A percentile compares a stretch with the other conserved stretches of the same genome.
These are phyloP conservation scores for Loris lydekkerianus DNA, from an alignment of 2,797 vertebrate species.

Conservation along the genomic window DNA sequence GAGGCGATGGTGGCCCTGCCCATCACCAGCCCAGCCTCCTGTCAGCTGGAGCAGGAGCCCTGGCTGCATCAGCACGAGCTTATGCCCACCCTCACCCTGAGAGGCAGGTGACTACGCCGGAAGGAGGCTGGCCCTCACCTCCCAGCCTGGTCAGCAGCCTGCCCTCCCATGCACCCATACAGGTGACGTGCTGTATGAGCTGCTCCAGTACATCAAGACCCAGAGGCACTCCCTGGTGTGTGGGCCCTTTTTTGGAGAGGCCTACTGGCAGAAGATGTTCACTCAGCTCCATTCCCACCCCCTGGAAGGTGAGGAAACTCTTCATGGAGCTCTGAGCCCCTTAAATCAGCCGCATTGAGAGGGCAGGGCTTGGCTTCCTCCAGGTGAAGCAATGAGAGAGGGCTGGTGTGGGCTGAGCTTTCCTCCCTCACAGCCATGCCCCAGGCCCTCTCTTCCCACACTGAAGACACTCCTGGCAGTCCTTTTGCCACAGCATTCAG, in stretches of 20 bases:
- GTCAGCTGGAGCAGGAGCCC: background rate
- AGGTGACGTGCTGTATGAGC: slow-evolving; percentile 97
- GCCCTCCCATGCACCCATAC: background rate
- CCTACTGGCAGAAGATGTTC: slow-evolving; percentile 70
- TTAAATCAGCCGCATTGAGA: background rate
- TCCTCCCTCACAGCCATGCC: background rate
- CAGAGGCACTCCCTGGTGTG: slow-evolving; percentile 90
- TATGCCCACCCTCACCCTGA: too few relatives aligned
- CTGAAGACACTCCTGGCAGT: background rate
- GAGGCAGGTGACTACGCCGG: background rate
- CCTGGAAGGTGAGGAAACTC: slow-evolving; percentile 81
- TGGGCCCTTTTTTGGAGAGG: slow-evolving; percentile 77
- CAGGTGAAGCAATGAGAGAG: background rate
- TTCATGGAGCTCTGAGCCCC: background rate
- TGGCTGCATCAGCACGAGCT: background rate
- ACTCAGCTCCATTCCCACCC: background rate
- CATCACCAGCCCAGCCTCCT: background rate
- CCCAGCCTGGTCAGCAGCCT: background rate
- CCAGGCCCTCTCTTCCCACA: background rate
- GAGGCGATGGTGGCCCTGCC: background rate
- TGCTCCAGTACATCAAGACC: slow-evolving; percentile 94
- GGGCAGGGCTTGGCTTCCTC: background rate
- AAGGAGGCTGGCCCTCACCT: too few relatives aligned
- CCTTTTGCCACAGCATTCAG: background rate
- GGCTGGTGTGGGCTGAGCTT: background rate